phyloP scores from a whole-genome alignment of 2,113 vertebrate species.

The Oryzias woworae region DNA sequence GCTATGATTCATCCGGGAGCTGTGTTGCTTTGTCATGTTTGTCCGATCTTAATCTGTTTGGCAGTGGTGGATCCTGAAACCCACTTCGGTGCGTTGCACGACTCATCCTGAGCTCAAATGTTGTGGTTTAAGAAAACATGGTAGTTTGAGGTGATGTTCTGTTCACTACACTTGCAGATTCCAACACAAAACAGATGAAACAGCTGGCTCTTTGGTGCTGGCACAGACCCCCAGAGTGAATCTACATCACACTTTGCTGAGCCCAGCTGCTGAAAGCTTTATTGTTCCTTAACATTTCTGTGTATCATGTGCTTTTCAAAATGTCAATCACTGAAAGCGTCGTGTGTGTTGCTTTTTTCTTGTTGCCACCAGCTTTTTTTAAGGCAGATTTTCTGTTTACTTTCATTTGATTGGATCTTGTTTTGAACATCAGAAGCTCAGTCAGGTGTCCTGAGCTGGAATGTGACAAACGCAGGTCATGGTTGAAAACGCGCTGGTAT shows the following conservation, averaged over 20 bases:
- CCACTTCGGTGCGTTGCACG: background rate
- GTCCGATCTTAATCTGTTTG: slow-evolving; percentile 5
- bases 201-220: slow-evolving; percentile 7
- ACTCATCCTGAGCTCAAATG: background rate
- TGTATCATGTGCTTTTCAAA: slow-evolving; percentile 8
- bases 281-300: slow-evolving; percentile 28
- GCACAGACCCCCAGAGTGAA: slow-evolving; percentile 20
- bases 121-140: no score
- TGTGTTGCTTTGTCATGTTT: slow-evolving; percentile 1
- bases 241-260: slow-evolving; percentile 23
- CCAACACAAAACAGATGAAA: background rate
- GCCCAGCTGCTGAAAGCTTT: slow-evolving; percentile 48
- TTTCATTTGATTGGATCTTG: background rate
- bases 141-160: no score
- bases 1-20: slow-evolving; percentile 9
- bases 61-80: slow-evolving; percentile 6
- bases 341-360: background rate
- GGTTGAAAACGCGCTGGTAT: slow-evolving; percentile 70
- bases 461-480: slow-evolving; percentile 71
- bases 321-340: background rate
- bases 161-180: background rate
- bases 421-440: slow-evolving; percentile 30
- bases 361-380: background rate
- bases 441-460: slow-evolving; percentile 56
- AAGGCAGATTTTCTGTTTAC: slow-evolving; percentile 10